Base-by-base conservation (phyloP, 2,797 vertebrate genomes). In the Alcedo atthis region DNA sequence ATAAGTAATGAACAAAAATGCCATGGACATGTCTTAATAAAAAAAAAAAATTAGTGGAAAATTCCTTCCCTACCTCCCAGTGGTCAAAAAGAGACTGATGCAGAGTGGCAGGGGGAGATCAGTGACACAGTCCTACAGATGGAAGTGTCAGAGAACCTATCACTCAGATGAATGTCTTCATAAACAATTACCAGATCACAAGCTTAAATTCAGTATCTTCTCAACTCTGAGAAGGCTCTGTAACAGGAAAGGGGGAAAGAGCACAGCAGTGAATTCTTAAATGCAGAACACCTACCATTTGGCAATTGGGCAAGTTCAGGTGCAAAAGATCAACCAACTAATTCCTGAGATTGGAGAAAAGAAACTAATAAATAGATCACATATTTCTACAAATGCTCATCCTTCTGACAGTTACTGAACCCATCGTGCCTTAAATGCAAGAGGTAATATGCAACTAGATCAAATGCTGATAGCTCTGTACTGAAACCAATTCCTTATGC, bases 131-230 rank as follows among this genome's bases (percentile, higher is more conserved):
- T 28, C 57, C 54, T 66, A 73, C 17, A 86, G 25, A 64, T 12
- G 28, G 35, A 85, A 54, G 40, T 15, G 19, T 79, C 70, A 79
- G 55, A 84, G 18, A 18, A 8, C 25, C 70, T 62, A 75, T 40
- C 43, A 51, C 67, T 81, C 67, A 69, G 33, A 42, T 2, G 4
- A 32, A 64, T 40, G 19, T 84, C 86, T 94, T 82, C 78, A 89
- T 74, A 83, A 92, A 30, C 51, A 79, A 91, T 89, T 92, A 92
- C 76, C 75, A 85, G 74, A 95, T 92, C 71, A 92, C 58, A 94
- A 96, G 81, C 64, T 73, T 88, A 85, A 85, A 95, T 89, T 75
- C 87, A 86, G 48, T 67, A 42, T 13, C 13, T 78, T 70, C 75
- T 85, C 26, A 88, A 85, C 91, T 53, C 80, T 70, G 35, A 92